Evolutionary conservation across 2,888 invertebrate genomes (phyloP), one percentile per base, ranked within the genome.

Genomic region (Zaprionus obscuricornis): DNA sequence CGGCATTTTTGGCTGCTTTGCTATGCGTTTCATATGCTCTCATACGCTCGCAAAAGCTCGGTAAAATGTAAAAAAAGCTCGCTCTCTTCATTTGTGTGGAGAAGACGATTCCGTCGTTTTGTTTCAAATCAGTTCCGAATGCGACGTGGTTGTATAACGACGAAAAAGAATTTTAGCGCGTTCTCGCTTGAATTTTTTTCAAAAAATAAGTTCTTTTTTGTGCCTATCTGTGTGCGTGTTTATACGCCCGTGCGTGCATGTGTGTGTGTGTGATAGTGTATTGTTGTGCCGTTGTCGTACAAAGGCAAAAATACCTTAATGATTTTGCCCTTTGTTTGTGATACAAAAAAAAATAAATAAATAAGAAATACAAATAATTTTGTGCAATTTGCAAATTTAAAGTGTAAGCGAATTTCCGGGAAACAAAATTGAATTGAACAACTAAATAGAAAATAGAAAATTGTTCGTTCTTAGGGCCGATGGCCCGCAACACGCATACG

Each of bases 81-180:
- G 33, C 76, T 54, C 49, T 34, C 4, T 34, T n/a, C 11, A n/a
- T 26, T 24, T 11, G 7, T 11, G 0, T 18, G 27, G 40, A 22
- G 33, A 20, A 34, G 39, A 27, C 55, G 14, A 27, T 27, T 26
- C 46, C 45, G 57, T 50, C 29, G 31, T n/a, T 45, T n/a, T 50
- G 51, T 42, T 49, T 55, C 26, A 47, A 65, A 55, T 85, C 74
- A 88, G 88, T 88, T 65, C 66, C 65, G 69, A 78, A 65, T 76
- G 76, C 87, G 88, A 88, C 87, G 88, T 87, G 88, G 87, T 88
- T 87, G 87, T 88, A 70, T 86, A 83, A 85, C 83, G 81, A 88
- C 88, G 84, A 79, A 45, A 58, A 51, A 43, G 34, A 24, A 29
- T 51, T 29, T 67, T 18, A 56, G 40, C 56, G 62, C 68, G 54